Base-by-base conservation (phyloP, 2,888 invertebrate genomes). In the Ormia ochracea region DNA sequence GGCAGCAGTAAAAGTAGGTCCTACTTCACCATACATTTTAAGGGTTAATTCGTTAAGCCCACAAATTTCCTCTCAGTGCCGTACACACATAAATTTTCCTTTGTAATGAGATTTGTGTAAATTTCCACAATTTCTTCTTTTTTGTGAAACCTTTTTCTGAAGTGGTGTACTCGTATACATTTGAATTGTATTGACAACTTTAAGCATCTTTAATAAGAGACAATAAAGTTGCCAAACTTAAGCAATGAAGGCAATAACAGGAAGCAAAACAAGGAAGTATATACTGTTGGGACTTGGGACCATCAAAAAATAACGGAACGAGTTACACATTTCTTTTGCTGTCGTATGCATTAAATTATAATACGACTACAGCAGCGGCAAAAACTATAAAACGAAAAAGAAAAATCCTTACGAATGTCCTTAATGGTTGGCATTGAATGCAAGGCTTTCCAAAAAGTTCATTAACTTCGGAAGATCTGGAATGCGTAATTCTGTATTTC, bases 111-210 rank as follows among this genome's bases (percentile, higher is more conserved):
- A 72, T 56, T 76, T 72, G 65, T 65, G 58, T 59, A 43, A 43
- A n/a, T 59, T 76, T 31, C n/a, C 31, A 52, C n/a, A 7, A 10
- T 14, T 59, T 21, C 7, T 41, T 10, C 10, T 72, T 41, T 21
- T 36, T 14, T n/a, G n/a, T n/a, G n/a, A n/a, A 66, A 69, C 74
- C 58, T 74, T 79, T 76, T 43, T 68, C 52, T 76, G 36, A 72
- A 76, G 72, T 80, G 76, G 52, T 70, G 66, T 52, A 45, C 61
- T 54, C 50, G 26, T 78, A 66, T 41, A 68, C 63, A 80, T 80
- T 80, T 68, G 72, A 76, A 68, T 68, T 72, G 72, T 80, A 76
- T 68, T 80, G 80, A 76, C 66, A 76, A 80, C 80, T 76, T 76
- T 56, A 76, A 80, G 76, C 72, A 50, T 61, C 72, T 56, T 56